Base-by-base conservation (phyloP, 1,140 invertebrate species). In the Penaeus chinensis region DNA sequence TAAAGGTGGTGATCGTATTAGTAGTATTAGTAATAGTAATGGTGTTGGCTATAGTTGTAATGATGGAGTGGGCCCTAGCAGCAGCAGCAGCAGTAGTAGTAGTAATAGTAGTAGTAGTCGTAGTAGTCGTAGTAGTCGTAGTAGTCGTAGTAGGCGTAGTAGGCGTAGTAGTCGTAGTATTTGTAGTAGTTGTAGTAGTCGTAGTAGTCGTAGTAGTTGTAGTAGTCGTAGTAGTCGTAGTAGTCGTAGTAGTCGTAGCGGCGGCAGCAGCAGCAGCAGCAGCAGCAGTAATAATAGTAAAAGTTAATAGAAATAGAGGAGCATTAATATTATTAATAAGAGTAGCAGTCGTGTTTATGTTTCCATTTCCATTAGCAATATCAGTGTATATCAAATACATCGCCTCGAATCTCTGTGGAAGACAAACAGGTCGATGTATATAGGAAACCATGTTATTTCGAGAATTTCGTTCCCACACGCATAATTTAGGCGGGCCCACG, bases 41-140 rank as follows among this genome's bases (percentile, higher is more conserved):
- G 54, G 54, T 79, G 54, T 42, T 79, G n/a, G 54, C 54, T 42
- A 79, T 79, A 79, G 54, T 79, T 42, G 54, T 79, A 79, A 79
- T 79, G n/a, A 79, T 42, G 42, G 71, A 3, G 5, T 7, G 71
- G 71, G 42, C 42, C 71, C 42, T 20, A 76, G 19, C 27, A 76
- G n/a, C 24, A 76, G 71, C 71, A 76, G 19, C 66, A 69, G 22
- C 32, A 32, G 74, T 77, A 77, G 74, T 77, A 77, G 74, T 77
- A 77, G 74, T 77, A 77, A 24, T 77, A 77, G 74, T 77, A 77
- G 74, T 77, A 77, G 74, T 77, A 77, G 24, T 77, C 32, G 76
- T 77, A 77, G 76, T 77, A 77, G 71, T 77, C 32, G 76, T 77
- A 77, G 78, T 27, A 79, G 77, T 80, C 60, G 78, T 80, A 60